Evolutionary conservation across 2,888 invertebrate species (phyloP).

Genomic region (Cosmia pyralina): DNA sequence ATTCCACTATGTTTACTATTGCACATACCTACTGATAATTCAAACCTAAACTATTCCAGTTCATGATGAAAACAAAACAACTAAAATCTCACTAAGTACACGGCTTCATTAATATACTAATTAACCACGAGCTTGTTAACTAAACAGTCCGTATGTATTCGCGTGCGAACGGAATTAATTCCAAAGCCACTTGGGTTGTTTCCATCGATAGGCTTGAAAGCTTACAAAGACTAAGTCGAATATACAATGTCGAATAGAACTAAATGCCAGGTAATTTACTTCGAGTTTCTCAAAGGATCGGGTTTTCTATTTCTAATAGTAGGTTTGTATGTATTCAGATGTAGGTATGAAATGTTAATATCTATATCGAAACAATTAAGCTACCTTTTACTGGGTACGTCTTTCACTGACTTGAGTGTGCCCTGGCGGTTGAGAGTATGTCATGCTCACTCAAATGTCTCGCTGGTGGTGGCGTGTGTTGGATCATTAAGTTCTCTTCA

Average conservation of each 20-base stretch:
- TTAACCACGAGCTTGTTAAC: conserved; percentile 1
- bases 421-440: too few species aligned
- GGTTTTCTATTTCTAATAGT: neutral
- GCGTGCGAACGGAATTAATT: conserved; percentile 52
- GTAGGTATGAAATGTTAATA: neutral
- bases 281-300: conserved; percentile 1
- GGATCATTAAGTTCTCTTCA: too few species aligned
- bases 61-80: too few species aligned
- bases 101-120: conserved; percentile 10
- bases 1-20: too few species aligned
- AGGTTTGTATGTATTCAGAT: neutral
- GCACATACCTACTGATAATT: too few species aligned
- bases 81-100: neutral
- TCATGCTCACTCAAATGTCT: too few species aligned
- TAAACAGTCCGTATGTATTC: conserved; percentile 32
- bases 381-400: too few species aligned
- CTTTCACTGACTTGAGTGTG: too few species aligned
- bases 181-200: conserved; percentile 49
- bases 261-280: conserved; percentile 43
- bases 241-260: conserved; percentile 33
- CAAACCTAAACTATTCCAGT: too few species aligned
- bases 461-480: too few species aligned
- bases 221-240: conserved; percentile 42
- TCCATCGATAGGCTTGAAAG: conserved; percentile 43
- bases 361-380: too few species aligned